Base-by-base conservation (phyloP, 2,888 invertebrate genomes). In the Tineola bisselliella region DNA sequence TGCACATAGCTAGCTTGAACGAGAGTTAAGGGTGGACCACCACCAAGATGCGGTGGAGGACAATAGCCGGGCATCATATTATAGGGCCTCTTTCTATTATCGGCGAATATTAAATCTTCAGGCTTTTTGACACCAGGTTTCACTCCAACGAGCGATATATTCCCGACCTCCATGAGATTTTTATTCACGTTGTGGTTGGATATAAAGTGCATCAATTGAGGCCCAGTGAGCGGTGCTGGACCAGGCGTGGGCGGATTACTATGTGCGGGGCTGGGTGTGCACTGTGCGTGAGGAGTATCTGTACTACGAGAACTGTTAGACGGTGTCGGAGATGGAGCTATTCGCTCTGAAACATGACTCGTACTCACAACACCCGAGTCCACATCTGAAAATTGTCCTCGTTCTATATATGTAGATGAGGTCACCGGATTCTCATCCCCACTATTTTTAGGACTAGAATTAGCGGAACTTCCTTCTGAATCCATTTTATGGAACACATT, bases 311-410 rank as follows among this genome's bases (percentile, higher is more conserved):
- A 88, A 66, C 89, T 88, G 61, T 81, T 88, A 0, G 89, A 89
- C 52, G 86, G 77, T 31, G 90, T 90, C 1, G 90, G 90, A n/a
- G 91, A 90, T 0, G 91, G 83, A 63, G 91, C 91, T 2, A 89
- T 83, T 0, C 93, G 91, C 0, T 38, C 43, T 57, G 93, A 92
- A 44, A 93, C 93, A 68, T 93, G 92, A 73, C 94, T 94, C 0
- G 94, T 94, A 66, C 94, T 94, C 10, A 95, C 93, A 0, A 94
- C 92, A 0, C 94, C 94, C 5, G 94, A 94, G 74, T 95, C 94
- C 63, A 94, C 94, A 0, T 94, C 94, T 30, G 89, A 88, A 67
- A 92, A 93, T 8, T 89, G 87, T 19, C 84, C 84, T 65, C 90
- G 87, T 43, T 91, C 92, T 1, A 87, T 84, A 65, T 88, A 91